These are phyloP conservation scores for Antedon bifida DNA, from an alignment of 35 echinoderm and acorn worm species.

Conservation along the genomic window DNA sequence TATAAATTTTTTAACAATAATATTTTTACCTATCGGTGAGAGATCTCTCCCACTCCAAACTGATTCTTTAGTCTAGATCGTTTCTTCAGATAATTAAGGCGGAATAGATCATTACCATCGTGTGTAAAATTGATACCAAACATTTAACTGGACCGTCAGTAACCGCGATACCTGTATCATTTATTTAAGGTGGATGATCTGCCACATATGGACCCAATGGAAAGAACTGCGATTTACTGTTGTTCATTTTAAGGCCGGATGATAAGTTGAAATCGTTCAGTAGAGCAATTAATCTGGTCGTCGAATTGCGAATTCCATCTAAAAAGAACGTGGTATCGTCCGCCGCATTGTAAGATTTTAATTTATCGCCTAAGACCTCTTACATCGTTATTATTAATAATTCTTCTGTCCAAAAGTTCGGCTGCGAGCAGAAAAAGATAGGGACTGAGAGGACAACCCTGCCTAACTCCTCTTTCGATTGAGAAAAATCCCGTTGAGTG, in stretches of 20 bases:
- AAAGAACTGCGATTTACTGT: not conserved
- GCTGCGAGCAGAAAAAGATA: slow-evolving; percentile 5
- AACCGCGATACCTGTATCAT: not conserved
- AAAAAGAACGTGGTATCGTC: slow-evolving; percentile 12
- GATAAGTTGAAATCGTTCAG: slow-evolving; percentile 10
- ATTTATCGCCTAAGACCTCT: not conserved
- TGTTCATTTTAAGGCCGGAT: slow-evolving; percentile 15
- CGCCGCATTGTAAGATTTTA: slow-evolving; percentile 21
- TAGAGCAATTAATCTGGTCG: not conserved
- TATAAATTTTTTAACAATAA: slow-evolving; percentile 15
- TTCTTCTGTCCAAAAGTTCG: not conserved
- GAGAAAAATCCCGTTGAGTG: slow-evolving; percentile 11
- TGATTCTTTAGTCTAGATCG: slow-evolving; percentile 3
- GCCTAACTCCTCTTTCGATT: slow-evolving; percentile 14
- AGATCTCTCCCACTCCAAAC: slow-evolving; percentile 12
- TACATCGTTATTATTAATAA: slow-evolving; percentile 4
- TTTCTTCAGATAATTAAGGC: slow-evolving; percentile 12
- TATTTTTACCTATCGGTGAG: slow-evolving; percentile 12
- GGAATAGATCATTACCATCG: not conserved
- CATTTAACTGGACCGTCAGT: not conserved
- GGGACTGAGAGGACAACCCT: slow-evolving; percentile 19
- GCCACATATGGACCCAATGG: not conserved
- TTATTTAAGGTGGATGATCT: not conserved
- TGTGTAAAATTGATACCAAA: slow-evolving; percentile 18
- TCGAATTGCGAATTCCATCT: slow-evolving; percentile 4